Conservation (phyloP, 2,888 invertebrate genomes). For the Xestia sexstrigata region DNA sequence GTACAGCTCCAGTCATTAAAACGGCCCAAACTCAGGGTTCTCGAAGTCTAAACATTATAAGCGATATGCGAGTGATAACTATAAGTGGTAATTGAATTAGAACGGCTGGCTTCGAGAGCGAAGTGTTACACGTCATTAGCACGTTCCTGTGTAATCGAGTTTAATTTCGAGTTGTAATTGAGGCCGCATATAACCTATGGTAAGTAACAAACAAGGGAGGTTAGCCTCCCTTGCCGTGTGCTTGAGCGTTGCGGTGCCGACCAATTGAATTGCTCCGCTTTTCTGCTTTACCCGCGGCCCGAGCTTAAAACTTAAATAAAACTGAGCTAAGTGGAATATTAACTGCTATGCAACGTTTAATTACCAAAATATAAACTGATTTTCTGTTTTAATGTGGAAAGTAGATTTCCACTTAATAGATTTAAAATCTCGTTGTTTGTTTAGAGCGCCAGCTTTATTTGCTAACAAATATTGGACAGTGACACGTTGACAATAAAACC, state of each 20-base stretch:
- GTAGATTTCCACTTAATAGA: slow-evolving; percentile 34
- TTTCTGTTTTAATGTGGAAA: slow-evolving; percentile 47
- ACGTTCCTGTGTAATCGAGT: slow-evolving; percentile 50
- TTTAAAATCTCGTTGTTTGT: slow-evolving; percentile 36
- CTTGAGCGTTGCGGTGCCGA: slow-evolving; percentile 62
- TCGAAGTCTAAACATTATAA: slow-evolving; percentile 47
- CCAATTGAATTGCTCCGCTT: slow-evolving; percentile 72
- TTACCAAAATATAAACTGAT: slow-evolving; percentile 60
- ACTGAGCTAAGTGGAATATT: slow-evolving; percentile 68
- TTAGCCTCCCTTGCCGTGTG: slow-evolving; percentile 55
- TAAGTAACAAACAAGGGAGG: slow-evolving; percentile 62
- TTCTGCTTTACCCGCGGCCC: slow-evolving; percentile 66
- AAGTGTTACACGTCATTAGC: slow-evolving; percentile 52
- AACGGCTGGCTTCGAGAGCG: slow-evolving; percentile 29
- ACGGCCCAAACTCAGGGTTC: slow-evolving; percentile 58
- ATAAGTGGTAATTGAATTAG: slow-evolving; percentile 52
- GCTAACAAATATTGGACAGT: slow-evolving; percentile 15
- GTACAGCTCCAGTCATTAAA: slow-evolving; percentile 68
- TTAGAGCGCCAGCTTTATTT: slow-evolving; percentile 18
- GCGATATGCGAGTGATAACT: slow-evolving; percentile 51
- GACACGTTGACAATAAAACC: slow-evolving; percentile 8
- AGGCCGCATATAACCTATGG: slow-evolving; percentile 55
- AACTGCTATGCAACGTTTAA: slow-evolving; percentile 65
- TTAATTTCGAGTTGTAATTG: slow-evolving; percentile 64
- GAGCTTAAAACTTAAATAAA: slow-evolving; percentile 73